Conservation (phyloP, 2,797 vertebrate species). For the Typhlichthys subterraneus region DNA sequence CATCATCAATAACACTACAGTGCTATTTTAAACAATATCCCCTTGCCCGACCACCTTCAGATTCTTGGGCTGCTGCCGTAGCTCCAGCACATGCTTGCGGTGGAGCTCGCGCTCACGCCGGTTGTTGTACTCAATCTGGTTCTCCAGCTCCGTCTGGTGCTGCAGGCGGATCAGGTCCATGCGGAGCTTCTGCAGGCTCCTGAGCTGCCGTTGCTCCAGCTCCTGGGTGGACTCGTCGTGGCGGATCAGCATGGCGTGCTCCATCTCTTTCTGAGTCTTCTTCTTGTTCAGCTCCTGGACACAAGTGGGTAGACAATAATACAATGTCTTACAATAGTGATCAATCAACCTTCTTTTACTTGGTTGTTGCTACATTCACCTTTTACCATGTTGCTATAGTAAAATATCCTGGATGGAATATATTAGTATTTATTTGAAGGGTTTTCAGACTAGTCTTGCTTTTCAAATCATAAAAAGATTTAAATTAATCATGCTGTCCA, state of each 20-base stretch:
- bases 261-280: slow-evolving; percentile 98
- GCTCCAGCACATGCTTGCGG: slow-evolving; percentile 98
- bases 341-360: too few relatives aligned
- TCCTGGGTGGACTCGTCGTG: slow-evolving; percentile 98
- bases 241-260: slow-evolving; percentile 96
- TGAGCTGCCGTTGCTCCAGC: slow-evolving; percentile 94
- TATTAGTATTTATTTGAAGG: too few relatives aligned
- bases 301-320: background rate
- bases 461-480: too few relatives aligned
- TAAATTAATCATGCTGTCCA: background rate
- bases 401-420: too few relatives aligned
- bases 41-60: slow-evolving; percentile 80
- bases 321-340: too few relatives aligned
- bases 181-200: slow-evolving; percentile 94
- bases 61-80: slow-evolving; percentile 98
- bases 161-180: slow-evolving; percentile 99
- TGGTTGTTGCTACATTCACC: background rate
- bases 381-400: background rate
- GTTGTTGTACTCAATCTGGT: slow-evolving; percentile 99
- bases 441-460: too few relatives aligned
- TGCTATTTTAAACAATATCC: background rate
- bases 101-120: slow-evolving; percentile 96
- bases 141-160: slow-evolving; percentile 99
- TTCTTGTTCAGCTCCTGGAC: slow-evolving; percentile 94
- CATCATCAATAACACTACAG: too few relatives aligned